phyloP scores from a whole-genome alignment of 2,797 vertebrate species.

The Syngnathus rostellatus region DNA sequence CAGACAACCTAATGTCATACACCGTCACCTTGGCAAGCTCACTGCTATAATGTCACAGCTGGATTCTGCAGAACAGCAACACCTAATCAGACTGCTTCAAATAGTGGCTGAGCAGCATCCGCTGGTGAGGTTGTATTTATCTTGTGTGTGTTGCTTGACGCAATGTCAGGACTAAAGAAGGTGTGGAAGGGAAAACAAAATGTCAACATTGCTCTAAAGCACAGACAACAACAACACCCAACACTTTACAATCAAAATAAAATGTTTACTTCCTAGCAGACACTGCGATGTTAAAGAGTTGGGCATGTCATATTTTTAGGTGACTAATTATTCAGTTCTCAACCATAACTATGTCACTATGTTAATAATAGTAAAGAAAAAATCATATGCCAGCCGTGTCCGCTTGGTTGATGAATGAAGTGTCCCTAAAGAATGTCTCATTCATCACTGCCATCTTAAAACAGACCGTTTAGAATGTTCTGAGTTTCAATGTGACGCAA shows the following conservation, averaged over 20 bases:
- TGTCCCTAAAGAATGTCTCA: no score
- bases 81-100: constrained; percentile 82
- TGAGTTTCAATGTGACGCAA: not conserved
- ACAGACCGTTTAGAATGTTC: no score
- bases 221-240: not conserved
- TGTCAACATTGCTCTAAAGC: not conserved
- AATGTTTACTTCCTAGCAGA: no score
- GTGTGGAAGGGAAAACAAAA: not conserved
- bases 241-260: no score
- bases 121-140: constrained; percentile 64
- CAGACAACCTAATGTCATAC: constrained; percentile 72
- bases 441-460: no score
- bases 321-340: no score
- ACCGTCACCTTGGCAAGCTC: constrained; percentile 70
- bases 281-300: no score
- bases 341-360: not conserved
- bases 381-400: no score
- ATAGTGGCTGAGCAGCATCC: constrained; percentile 76
- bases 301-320: no score
- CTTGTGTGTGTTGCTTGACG: not conserved
- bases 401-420: no score
- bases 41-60: constrained; percentile 72
- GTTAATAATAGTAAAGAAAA: not conserved
- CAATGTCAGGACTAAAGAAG: not conserved
- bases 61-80: constrained; percentile 77